These are phyloP conservation scores for Erynnis tages DNA, from an alignment of 2,888 invertebrate genomes.

Conservation along the genomic window DNA sequence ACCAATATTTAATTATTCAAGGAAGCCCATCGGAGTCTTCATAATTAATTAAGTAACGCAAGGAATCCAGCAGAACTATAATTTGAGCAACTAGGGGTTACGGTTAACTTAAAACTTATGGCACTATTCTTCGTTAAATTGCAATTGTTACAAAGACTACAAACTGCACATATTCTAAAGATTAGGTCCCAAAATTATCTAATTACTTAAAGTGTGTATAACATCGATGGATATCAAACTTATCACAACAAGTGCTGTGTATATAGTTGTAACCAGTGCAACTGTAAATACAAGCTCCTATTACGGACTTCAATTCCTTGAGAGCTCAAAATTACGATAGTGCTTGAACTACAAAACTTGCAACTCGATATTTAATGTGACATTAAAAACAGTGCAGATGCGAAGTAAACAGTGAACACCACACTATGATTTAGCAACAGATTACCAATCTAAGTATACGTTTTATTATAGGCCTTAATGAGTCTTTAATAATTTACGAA, in stretches of 20 bases:
- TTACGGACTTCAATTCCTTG: slow-evolving; percentile 14
- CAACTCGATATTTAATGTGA: slow-evolving; percentile 34
- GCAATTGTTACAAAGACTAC: slow-evolving; percentile 33
- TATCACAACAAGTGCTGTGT: slow-evolving; percentile 18
- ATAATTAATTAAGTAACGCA: slow-evolving; percentile 47
- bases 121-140: slow-evolving; percentile 74
- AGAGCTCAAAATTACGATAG: slow-evolving; percentile 11
- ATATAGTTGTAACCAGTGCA: slow-evolving; percentile 35
- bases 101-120: slow-evolving; percentile 61
- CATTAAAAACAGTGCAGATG: slow-evolving; percentile 39
- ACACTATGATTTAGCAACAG: slow-evolving; percentile 1
- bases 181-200: slow-evolving; percentile 39
- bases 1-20: slow-evolving; percentile 23
- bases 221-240: slow-evolving; percentile 1
- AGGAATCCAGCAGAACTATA: slow-evolving; percentile 33
- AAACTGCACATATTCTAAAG: slow-evolving; percentile 39
- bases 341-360: slow-evolving; percentile 31
- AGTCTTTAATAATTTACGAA: slow-evolving; percentile 13
- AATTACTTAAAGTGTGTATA: slow-evolving; percentile 16
- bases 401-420: slow-evolving; percentile 13
- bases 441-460: neutral
- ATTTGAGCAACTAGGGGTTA: slow-evolving; percentile 68
- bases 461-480: slow-evolving; percentile 11
- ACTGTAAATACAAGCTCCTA: slow-evolving; percentile 22
- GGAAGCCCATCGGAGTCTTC: slow-evolving; percentile 66